Conservation (phyloP, 2,113 vertebrate genomes). For the Nyctibius bracteatus region DNA sequence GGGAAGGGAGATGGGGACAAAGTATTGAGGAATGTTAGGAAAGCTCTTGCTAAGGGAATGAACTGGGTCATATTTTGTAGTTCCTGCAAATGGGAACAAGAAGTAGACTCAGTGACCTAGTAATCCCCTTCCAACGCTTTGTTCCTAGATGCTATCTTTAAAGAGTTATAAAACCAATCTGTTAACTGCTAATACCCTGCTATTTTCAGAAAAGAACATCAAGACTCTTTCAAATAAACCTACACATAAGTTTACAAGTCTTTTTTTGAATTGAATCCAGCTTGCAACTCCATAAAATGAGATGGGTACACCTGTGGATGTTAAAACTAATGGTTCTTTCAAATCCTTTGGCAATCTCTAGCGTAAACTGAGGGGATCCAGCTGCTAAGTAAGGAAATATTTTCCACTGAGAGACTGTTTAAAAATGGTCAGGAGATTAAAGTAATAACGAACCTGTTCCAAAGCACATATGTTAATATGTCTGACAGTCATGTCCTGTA, state of each 20-base stretch:
- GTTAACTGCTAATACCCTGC: not conserved
- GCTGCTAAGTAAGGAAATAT: slow-evolving; percentile 16
- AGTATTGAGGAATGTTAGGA: not conserved
- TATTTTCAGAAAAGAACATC: slow-evolving; percentile 49
- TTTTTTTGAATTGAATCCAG: not conserved
- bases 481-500: not conserved
- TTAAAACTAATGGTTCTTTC: not conserved
- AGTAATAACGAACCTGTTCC: not conserved
- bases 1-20: not conserved
- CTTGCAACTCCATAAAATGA: not conserved
- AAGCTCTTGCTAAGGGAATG: not conserved
- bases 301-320: slow-evolving; percentile 5
- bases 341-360: slow-evolving; percentile 31
- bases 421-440: not conserved
- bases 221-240: slow-evolving; percentile 21
- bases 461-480: not conserved
- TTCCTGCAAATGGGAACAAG: not conserved
- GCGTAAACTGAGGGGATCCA: slow-evolving; percentile 6
- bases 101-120: not conserved
- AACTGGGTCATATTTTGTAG: not conserved
- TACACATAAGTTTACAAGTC: not conserved
- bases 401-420: slow-evolving; percentile 38
- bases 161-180: not conserved
- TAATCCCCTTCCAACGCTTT: not conserved
- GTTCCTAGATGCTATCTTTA: slow-evolving; percentile 37